Conservation (phyloP, 2,113 vertebrate species). For the Misgurnus mizolepis region DNA sequence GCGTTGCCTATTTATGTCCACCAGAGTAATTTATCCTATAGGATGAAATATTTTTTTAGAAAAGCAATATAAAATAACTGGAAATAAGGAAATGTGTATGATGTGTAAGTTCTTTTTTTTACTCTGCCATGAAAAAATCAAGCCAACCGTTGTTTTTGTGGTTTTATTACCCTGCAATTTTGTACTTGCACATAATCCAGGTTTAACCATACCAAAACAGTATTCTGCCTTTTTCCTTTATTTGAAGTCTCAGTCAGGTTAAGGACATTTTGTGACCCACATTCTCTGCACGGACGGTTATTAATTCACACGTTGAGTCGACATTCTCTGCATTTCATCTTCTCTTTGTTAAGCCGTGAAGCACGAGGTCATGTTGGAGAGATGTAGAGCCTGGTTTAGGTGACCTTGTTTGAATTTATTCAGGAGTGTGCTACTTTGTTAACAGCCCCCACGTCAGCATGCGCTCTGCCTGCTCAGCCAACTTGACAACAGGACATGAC, state of each 20-base stretch:
- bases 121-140: background rate
- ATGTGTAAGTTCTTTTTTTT: constrained; percentile 17
- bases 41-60: constrained; percentile 65
- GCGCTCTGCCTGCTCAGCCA: constrained; percentile 68
- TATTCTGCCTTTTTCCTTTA: background rate
- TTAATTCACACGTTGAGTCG: constrained; percentile 33
- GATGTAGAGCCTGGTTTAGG: constrained; percentile 37
- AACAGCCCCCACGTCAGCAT: constrained; percentile 59
- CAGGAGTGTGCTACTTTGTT: constrained; percentile 67
- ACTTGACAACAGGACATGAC: constrained; percentile 74
- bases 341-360: constrained; percentile 55
- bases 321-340: constrained; percentile 50
- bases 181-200: background rate
- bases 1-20: constrained; percentile 57
- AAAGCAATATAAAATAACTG: constrained; percentile 56
- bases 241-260: background rate
- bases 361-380: constrained; percentile 62
- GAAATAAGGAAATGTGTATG: constrained; percentile 56
- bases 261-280: constrained; percentile 31
- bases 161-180: background rate
- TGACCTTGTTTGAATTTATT: constrained; percentile 61
- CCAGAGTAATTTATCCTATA: constrained; percentile 60
- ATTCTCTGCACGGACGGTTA: constrained; percentile 27
- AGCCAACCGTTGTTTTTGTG: background rate
- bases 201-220: constrained; percentile 1